Evolutionary conservation across 2,113 vertebrate species (phyloP), one percentile per base, ranked within the genome.

Genomic region (Phalacrocorax brasilianus): DNA sequence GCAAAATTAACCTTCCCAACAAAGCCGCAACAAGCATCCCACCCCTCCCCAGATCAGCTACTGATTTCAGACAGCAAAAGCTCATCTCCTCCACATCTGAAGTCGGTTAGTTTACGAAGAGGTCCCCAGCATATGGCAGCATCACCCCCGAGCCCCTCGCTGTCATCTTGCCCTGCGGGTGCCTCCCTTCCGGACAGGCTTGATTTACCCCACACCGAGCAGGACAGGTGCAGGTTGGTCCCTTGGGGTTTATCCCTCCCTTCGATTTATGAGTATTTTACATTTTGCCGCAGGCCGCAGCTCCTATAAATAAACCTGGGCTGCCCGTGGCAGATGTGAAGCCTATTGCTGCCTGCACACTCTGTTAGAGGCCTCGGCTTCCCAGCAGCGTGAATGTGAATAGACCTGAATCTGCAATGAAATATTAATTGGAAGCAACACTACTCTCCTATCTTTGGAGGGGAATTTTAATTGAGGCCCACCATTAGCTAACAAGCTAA

Each of bases 381-480:
- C 94, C 84, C 84, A 65, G 89, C 89, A 85, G 61, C 14, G 0
- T 35, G 80, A 56, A 49, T 16, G 58, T 35, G 67, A 59, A 82
- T 22, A 50, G 81, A 91, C 47, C 77, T 24, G 89, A 82, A 62
- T 26, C 78, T 24, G 88, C 90, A 77, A 76, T 61, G 88, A 93
- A 93, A 94, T 83, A 88, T 73, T 95, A 88, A 94, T 73, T 70
- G 85, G 68, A 74, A 91, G 56, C 79, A 92, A 62, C 0, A 7
- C 70, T 66, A 0, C 42, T 80, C 88, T 95, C 40, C 70, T 83
- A 3, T 40, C 68, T 76, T 58, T 0, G 11, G 81, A 73, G 62
- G n/a, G 85, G 89, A 82, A 82, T 91, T 96, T 88, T 96, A 96
- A 93, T 85, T 73, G 94, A 92, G 71, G 62, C 23, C 49, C 66